Conservation (phyloP, 2,888 invertebrate genomes). For the Noctuana brunneofusca region DNA sequence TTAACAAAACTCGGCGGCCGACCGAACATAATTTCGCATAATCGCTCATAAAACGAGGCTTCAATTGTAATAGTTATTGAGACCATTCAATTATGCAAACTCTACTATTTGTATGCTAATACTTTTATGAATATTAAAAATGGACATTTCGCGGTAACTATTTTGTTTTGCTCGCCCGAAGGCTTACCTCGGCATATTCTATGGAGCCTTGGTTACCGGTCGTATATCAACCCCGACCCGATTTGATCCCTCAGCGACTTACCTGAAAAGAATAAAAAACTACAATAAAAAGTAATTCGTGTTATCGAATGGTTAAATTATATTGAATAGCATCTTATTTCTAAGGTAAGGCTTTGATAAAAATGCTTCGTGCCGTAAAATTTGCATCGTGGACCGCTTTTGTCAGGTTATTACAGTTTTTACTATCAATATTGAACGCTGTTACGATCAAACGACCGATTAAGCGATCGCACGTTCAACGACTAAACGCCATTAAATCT, state of each 20-base stretch:
- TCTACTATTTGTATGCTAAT: slow-evolving; percentile 26
- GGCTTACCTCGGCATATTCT: slow-evolving; percentile 16
- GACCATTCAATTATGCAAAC: slow-evolving; percentile 30
- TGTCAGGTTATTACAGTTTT: neutral
- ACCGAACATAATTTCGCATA: slow-evolving; percentile 25
- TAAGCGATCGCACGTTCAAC: neutral
- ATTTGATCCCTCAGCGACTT: slow-evolving; percentile 40
- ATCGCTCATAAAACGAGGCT: slow-evolving; percentile 31
- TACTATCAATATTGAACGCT: slow-evolving; percentile 7
- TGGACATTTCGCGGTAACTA: neutral
- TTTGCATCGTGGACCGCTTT: slow-evolving; percentile 4
- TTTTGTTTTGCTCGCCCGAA: neutral
- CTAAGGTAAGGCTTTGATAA: slow-evolving; percentile 13
- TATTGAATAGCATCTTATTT: neutral
- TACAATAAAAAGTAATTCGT: slow-evolving; percentile 49
- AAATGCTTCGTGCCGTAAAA: slow-evolving; percentile 13
- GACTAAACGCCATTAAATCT: neutral
- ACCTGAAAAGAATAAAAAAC: slow-evolving; percentile 53
- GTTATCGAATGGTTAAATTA: slow-evolving; percentile 37
- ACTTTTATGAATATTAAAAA: slow-evolving; percentile 30
- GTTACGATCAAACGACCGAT: neutral
- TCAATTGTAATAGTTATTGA: slow-evolving; percentile 30
- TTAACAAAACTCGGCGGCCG: slow-evolving; percentile 9
- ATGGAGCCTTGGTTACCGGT: neutral
- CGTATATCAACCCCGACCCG: slow-evolving; percentile 9